phyloP scores from a whole-genome alignment of 2,113 vertebrate species.

The Eudyptes chrysolophus region DNA sequence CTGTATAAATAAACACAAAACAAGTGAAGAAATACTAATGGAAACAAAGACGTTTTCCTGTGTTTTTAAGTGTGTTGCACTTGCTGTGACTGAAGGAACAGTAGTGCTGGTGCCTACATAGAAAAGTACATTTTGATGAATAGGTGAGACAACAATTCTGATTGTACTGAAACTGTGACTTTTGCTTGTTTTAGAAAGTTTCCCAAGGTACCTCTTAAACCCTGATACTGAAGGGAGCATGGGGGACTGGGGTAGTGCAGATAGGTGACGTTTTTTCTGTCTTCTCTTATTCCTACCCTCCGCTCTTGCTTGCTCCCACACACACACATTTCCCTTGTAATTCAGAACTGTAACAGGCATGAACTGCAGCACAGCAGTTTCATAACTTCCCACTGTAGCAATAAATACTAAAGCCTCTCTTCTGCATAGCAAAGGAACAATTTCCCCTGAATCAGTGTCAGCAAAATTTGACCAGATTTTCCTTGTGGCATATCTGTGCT shows the following conservation, averaged over 20 bases:
- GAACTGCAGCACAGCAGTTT: neutral
- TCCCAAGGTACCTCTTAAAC: neutral
- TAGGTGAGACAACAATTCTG: neutral
- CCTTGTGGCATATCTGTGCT: neutral
- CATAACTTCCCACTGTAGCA: neutral
- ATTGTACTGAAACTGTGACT: neutral
- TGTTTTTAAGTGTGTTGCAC: neutral
- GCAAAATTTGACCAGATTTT: neutral
- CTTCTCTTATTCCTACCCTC: neutral
- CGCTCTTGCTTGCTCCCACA: fast-evolving
- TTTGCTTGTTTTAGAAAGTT: neutral
- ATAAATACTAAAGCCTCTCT: neutral
- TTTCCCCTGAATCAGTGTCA: neutral
- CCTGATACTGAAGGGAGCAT: neutral
- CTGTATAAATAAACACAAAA: neutral
- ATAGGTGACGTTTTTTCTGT: neutral
- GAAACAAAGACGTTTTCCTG: neutral
- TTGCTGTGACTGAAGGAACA: neutral
- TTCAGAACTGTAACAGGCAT: neutral
- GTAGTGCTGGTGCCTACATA: neutral
- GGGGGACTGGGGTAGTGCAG: neutral
- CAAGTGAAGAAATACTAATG: neutral
- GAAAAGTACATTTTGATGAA: neutral
- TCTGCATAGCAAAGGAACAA: neutral
- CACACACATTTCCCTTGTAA: neutral